phyloP scores from a whole-genome alignment of 2,113 vertebrate species.

The Paradisaea rubra region DNA sequence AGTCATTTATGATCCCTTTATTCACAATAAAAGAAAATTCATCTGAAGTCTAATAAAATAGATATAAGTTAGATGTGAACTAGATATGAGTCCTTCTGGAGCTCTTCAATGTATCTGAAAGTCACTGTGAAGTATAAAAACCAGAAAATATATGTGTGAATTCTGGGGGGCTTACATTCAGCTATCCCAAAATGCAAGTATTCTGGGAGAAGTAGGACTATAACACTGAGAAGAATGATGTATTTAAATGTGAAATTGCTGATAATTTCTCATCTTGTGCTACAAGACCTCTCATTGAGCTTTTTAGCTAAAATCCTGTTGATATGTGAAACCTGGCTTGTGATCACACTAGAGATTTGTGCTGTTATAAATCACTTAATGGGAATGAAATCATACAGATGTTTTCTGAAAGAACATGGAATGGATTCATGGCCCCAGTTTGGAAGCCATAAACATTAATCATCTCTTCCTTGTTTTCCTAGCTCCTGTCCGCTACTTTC shows the following conservation, averaged over 20 bases:
- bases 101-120: not conserved
- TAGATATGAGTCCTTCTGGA: not conserved
- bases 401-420: not conserved
- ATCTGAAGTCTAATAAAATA: not conserved
- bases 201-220: not conserved
- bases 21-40: not conserved
- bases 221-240: not conserved
- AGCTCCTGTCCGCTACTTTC: slow-evolving; percentile 78
- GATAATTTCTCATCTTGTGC: not conserved
- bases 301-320: not conserved
- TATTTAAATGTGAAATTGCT: not conserved
- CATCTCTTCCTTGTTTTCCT: not conserved
- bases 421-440: not conserved
- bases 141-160: not conserved
- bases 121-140: not conserved
- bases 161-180: not conserved
- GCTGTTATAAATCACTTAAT: not conserved
- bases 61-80: not conserved
- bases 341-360: not conserved
- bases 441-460: not conserved
- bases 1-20: not conserved
- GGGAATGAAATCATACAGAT: not conserved
- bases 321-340: not conserved
- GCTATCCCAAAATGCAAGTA: not conserved
- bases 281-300: not conserved